Percentiles rank a stretch among this genome's conserved stretches.
These are phyloP conservation scores for Thecophora atra DNA, from an alignment of 2,888 invertebrate genomes.

Conservation along the genomic window DNA sequence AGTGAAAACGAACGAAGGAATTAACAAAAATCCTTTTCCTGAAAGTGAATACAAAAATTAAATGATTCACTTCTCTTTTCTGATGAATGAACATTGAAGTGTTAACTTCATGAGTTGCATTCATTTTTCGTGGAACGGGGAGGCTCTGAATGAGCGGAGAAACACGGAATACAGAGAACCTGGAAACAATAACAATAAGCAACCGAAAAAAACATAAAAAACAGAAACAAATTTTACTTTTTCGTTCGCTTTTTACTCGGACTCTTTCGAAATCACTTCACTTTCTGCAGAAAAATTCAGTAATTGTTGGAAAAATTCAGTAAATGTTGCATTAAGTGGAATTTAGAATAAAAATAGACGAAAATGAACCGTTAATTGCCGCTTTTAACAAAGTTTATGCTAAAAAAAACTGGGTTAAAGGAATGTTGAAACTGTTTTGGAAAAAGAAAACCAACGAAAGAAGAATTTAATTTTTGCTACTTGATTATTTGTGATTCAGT, in stretches of 20 bases:
- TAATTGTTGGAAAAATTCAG: too few species aligned
- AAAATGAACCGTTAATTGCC: neutral
- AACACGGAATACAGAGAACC: neutral
- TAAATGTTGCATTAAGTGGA: too few species aligned
- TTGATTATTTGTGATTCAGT: neutral
- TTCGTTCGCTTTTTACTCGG: too few species aligned
- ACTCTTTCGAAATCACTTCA: too few species aligned
- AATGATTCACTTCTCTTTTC: neutral
- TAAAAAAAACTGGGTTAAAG: neutral
- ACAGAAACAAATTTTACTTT: too few species aligned
- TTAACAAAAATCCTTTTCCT: neutral
- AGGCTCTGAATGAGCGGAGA: neutral
- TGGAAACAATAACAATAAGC: neutral
- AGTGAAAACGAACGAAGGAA: neutral
- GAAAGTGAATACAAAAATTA: neutral
- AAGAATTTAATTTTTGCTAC: neutral
- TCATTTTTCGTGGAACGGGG: too few species aligned
- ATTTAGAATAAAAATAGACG: too few species aligned
- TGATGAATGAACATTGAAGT: slow-evolving; percentile 6
- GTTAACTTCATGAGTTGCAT: neutral
- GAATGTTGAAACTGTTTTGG: neutral
- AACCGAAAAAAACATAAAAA: neutral
- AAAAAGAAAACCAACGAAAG: neutral
- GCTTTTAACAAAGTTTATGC: neutral
- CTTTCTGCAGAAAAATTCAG: too few species aligned